Base-by-base conservation (phyloP, 2,797 vertebrate species). In the Apogon hyalosoma region DNA sequence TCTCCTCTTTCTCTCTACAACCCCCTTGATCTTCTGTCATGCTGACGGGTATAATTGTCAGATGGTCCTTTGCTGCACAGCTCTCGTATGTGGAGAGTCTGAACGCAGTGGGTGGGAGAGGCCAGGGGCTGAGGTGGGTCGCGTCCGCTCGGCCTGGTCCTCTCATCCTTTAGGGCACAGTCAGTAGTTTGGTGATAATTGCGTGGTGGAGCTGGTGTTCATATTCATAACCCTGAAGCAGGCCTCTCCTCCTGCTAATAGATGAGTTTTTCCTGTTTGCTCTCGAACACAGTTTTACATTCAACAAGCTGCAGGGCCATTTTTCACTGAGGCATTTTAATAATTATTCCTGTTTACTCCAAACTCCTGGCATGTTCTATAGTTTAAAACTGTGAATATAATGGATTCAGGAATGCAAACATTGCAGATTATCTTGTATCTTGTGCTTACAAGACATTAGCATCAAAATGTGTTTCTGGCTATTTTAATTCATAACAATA, bases 1-100 rank as follows among this genome's bases (percentile, higher is more conserved):
- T 47, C 67, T 9, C 41, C 67, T 79, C 67, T 70, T 75, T 78
- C 80, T 83, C 72, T 80, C 70, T 38, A 49, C 78, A 72, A 72
- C 80, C 83, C 82, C 87, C 87, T 88, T 89, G 86, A 92, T 88
- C 88, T 87, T 46, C 69, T 84, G 85, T 83, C 83, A 83, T 63
- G 71, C 85, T 86, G 87, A 88, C 54, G 75, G 83, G 78, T 83
- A 77, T 89, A 89, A 92, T 90, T 90, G 86, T 91, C 88, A 78
- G 80, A 81, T 69, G 83, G 80, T 80, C 81, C 83, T 86, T 78
- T 80, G 77, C 81, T 24, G 82, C 71, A 47, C 70, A 65, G 11
- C 82, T 81, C 83, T 86, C 80, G 69, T 65, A 67, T 75, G 71
- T 87, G 73, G 84, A 87, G 84, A 80, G 83, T 62, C 51, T 69